Conservation (phyloP, 2,888 invertebrate species). For the Heliconius hortense region DNA sequence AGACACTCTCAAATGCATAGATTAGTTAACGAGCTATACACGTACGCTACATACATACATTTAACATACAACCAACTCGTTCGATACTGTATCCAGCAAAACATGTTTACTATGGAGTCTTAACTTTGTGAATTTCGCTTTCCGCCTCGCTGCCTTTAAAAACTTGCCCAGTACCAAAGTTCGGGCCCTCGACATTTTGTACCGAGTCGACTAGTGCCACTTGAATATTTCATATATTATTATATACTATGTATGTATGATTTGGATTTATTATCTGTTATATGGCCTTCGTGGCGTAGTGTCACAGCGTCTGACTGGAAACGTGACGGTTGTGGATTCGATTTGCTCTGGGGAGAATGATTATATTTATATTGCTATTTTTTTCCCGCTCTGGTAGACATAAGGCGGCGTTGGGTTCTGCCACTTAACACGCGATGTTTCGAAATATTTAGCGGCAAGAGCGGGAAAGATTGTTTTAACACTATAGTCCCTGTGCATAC, state of each 20-base stretch:
- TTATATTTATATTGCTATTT: too few relatives aligned
- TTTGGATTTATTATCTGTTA: conserved; percentile 9
- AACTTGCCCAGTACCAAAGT: conserved; percentile 43
- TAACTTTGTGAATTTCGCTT: conserved; percentile 43
- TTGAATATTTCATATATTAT: conserved; percentile 34
- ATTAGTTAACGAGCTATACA: background rate
- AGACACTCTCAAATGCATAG: background rate
- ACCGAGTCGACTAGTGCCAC: conserved; percentile 26
- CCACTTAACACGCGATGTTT: too few relatives aligned
- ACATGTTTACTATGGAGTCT: conserved; percentile 46
- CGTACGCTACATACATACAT: background rate
- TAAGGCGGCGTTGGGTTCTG: too few relatives aligned
- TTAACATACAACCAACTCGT: conserved; percentile 4
- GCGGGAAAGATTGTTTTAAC: too few relatives aligned
- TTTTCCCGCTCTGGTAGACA: too few relatives aligned
- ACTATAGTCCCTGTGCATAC: too few relatives aligned
- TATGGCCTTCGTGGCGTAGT: background rate
- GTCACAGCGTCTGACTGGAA: background rate
- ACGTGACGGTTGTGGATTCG: background rate
- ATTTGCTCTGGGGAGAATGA: too few relatives aligned
- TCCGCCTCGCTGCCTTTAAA: conserved; percentile 44
- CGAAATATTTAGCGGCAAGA: too few relatives aligned
- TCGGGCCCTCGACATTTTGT: conserved; percentile 35
- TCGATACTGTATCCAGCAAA: conserved; percentile 41
- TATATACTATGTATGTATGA: conserved; percentile 1